Percentiles rank a stretch among this genome's conserved stretches.
Conservation (phyloP, 2,113 vertebrate species). For the Crotophaga sulcirostris region DNA sequence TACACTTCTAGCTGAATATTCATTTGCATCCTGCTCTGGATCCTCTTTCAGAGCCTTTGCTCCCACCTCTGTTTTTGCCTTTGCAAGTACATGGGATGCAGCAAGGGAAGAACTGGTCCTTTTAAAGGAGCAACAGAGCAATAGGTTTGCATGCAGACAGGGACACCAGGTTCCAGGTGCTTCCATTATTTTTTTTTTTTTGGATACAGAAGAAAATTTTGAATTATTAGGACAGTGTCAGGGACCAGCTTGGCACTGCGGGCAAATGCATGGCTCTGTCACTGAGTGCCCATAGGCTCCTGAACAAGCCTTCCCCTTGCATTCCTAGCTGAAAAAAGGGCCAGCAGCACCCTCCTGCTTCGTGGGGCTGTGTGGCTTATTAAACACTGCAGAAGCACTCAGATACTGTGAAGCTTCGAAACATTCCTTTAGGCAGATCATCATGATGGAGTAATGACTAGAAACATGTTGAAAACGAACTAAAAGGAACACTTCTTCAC, state of each 20-base stretch:
- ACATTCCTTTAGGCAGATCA: not conserved
- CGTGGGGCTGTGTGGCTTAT: not conserved
- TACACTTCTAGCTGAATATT: constrained; percentile 41
- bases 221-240: not conserved
- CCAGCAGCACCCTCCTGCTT: not conserved
- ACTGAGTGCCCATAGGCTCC: not conserved
- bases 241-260: not conserved
- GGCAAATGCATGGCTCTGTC: not conserved
- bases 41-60: constrained; percentile 28
- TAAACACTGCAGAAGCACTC: not conserved
- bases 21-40: constrained; percentile 52
- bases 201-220: not conserved
- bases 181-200: not conserved
- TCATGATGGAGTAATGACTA: not conserved
- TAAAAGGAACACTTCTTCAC: accelerated
- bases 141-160: accelerated
- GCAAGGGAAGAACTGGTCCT: not conserved
- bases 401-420: not conserved
- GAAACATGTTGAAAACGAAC: not conserved
- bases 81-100: not conserved
- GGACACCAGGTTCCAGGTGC: not conserved
- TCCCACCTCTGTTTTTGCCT: not conserved
- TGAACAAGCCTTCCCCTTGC: not conserved
- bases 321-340: not conserved
- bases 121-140: not conserved